phyloP scores from a whole-genome alignment of 2,113 vertebrate species.

The Drymodes brunneopygia region DNA sequence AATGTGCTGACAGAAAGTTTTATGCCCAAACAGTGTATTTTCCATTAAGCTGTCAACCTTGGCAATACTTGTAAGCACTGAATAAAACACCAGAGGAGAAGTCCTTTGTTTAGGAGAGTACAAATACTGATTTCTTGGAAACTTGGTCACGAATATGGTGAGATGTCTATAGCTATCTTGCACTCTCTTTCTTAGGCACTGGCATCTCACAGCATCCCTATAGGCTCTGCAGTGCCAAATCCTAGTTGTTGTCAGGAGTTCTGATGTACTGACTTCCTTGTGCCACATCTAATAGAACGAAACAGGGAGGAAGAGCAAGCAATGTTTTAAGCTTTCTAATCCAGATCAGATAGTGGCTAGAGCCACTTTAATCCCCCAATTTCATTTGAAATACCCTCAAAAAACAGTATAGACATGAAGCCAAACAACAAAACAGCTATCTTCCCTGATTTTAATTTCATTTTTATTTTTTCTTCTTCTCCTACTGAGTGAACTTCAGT shows the following conservation, averaged over 20 bases:
- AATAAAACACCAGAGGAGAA: neutral
- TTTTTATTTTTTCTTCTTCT: neutral
- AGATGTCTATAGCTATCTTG: neutral
- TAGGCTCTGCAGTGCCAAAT: neutral
- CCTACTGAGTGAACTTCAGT: neutral
- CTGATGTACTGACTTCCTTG: neutral
- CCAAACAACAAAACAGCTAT: neutral
- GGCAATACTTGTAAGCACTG: neutral
- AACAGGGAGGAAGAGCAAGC: neutral
- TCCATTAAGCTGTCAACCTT: neutral
- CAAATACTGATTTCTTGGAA: neutral
- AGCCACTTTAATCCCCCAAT: neutral
- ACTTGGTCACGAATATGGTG: fast-evolving
- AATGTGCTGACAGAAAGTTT: neutral
- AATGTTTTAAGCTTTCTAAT: neutral
- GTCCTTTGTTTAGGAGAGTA: neutral
- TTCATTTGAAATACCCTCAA: neutral
- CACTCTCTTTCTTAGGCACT: neutral
- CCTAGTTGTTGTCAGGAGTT: neutral
- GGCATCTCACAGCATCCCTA: neutral
- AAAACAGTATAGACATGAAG: neutral
- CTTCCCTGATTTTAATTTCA: neutral
- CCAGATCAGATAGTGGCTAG: neutral
- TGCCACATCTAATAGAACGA: neutral
- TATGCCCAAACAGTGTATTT: neutral